phyloP scores from a whole-genome alignment of 2,797 vertebrate genomes.

The Merluccius polli region DNA sequence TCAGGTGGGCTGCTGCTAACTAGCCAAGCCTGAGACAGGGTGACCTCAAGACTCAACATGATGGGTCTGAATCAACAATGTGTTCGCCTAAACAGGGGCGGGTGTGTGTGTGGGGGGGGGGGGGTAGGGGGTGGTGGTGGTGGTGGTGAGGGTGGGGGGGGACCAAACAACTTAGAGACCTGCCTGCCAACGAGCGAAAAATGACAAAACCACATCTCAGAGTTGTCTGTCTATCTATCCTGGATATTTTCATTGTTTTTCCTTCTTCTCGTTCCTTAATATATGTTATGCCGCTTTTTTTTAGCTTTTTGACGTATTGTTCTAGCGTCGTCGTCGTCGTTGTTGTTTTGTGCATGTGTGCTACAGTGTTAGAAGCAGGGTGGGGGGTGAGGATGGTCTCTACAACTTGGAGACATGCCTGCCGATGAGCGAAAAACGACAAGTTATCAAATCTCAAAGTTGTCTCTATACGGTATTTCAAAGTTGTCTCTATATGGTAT shows the following conservation, averaged over 20 bases:
- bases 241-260: slow-evolving; percentile 14
- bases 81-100: slow-evolving; percentile 74
- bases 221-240: slow-evolving; percentile 56
- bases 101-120: background rate
- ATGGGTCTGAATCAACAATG: slow-evolving; percentile 83
- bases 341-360: background rate
- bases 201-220: slow-evolving; percentile 45
- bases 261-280: slow-evolving; percentile 23
- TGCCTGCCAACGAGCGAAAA: slow-evolving; percentile 67
- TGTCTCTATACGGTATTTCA: slow-evolving; percentile 49
- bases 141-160: slow-evolving; percentile 23
- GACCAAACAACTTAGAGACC: slow-evolving; percentile 76
- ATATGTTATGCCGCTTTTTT: slow-evolving; percentile 33
- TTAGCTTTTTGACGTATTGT: slow-evolving; percentile 52
- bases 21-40: slow-evolving; percentile 85
- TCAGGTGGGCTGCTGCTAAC: slow-evolving; percentile 84
- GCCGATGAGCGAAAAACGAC: slow-evolving; percentile 63
- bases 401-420: slow-evolving; percentile 73
- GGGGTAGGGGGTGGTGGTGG: background rate
- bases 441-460: slow-evolving; percentile 52
- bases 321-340: slow-evolving; percentile 38
- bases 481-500: slow-evolving; percentile 57
- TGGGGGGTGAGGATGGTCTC: slow-evolving; percentile 63
- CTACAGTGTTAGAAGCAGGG: background rate
- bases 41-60: slow-evolving; percentile 82